Evolutionary conservation across 2,888 invertebrate genomes (phyloP).

Genomic region (Caenorhabditis sp.): DNA sequence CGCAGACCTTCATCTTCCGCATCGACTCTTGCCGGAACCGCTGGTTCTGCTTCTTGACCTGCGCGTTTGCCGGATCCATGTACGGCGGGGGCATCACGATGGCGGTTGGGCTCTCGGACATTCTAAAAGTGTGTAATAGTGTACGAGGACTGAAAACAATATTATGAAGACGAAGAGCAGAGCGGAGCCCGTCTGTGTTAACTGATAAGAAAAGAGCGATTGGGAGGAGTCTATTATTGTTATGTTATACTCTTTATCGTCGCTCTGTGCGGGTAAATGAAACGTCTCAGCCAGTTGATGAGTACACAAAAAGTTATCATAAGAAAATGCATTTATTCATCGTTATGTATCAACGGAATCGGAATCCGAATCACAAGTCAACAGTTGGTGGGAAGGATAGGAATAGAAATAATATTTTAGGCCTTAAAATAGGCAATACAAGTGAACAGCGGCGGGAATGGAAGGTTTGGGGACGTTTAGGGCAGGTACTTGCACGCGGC

Average conservation of each 20-base stretch:
- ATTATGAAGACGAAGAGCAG: constrained; percentile 19
- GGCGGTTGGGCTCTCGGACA: constrained; percentile 36
- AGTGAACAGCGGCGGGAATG: neutral
- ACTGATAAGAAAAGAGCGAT: constrained; percentile 35
- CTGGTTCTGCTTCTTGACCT: constrained; percentile 45
- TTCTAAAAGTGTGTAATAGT: neutral
- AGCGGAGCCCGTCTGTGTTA: too few relatives aligned
- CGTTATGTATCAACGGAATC: too few relatives aligned
- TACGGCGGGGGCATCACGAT: constrained; percentile 62
- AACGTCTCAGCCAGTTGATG: too few relatives aligned
- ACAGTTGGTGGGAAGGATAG: too few relatives aligned
- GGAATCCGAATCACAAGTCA: too few relatives aligned
- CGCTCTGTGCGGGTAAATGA: too few relatives aligned
- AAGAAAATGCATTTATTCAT: too few relatives aligned
- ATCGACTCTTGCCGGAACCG: constrained; percentile 42
- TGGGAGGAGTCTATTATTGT: constrained; percentile 41
- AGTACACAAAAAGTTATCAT: too few relatives aligned
- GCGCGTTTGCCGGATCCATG: constrained; percentile 62
- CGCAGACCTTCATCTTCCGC: constrained; percentile 38
- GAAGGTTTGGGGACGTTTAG: constrained; percentile 28
- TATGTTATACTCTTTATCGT: too few relatives aligned
- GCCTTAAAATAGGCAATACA: too few relatives aligned
- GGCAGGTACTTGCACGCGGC: constrained; percentile 69
- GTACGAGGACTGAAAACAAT: constrained; percentile 15
- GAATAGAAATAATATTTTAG: too few relatives aligned